These are phyloP conservation scores for Caenorhabditis zanzibari DNA, from an alignment of 2,888 invertebrate genomes.

Conservation along the genomic window DNA sequence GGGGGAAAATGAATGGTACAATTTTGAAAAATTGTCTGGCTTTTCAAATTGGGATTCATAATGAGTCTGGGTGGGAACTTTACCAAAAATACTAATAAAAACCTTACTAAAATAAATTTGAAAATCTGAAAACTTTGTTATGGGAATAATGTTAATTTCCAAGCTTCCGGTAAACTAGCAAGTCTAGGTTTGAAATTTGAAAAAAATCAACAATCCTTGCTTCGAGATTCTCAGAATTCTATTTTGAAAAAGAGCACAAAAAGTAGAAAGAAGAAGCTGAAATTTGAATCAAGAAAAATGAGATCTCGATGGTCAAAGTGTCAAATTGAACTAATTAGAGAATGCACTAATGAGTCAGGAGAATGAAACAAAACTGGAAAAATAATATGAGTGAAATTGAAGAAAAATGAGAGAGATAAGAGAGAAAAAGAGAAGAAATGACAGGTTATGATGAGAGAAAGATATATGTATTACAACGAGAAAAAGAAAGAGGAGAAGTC, in stretches of 20 bases:
- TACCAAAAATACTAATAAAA: too few species aligned
- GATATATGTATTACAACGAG: conserved; percentile 36
- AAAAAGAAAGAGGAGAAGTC: conserved; percentile 35
- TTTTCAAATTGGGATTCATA: too few species aligned
- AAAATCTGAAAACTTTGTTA: too few species aligned
- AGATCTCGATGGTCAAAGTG: conserved; percentile 7
- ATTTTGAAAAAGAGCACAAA: neutral
- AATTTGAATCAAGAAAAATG: conserved; percentile 2
- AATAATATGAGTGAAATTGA: conserved; percentile 7
- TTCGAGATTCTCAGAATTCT: too few species aligned
- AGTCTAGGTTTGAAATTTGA: too few species aligned
- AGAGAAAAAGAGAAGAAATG: conserved; percentile 27
- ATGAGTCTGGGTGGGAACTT: too few species aligned
- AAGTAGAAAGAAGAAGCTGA: neutral
- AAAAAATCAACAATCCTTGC: too few species aligned
- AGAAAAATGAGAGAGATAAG: conserved; percentile 31
- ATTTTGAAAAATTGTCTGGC: too few species aligned
- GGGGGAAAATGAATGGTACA: too few species aligned
- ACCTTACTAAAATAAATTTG: too few species aligned
- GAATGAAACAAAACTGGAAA: neutral
- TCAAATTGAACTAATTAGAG: neutral
- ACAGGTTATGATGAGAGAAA: conserved; percentile 59
- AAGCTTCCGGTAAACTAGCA: too few species aligned
- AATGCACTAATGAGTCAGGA: neutral
- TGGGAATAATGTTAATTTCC: too few species aligned